phyloP scores from a whole-genome alignment of 2,797 vertebrate species.

The Nannoperca obscura region DNA sequence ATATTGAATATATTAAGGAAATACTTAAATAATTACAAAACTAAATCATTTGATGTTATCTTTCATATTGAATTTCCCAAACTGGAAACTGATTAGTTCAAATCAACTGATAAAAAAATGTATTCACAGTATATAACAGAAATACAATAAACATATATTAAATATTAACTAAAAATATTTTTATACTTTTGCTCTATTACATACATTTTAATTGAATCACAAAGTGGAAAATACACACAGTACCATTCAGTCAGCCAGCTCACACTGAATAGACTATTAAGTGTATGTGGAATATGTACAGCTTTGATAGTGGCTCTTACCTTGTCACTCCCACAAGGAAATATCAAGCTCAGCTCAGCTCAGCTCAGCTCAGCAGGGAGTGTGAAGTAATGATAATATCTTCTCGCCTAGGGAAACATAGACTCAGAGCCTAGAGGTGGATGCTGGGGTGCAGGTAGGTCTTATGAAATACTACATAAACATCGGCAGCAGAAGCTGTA shows the following conservation, averaged over 20 bases:
- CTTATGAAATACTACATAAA: neutral
- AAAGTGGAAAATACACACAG: neutral
- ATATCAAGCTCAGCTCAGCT: neutral
- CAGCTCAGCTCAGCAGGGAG: conserved; percentile 1
- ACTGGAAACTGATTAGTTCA: neutral
- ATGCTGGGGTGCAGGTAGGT: neutral
- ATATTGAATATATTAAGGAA: conserved; percentile 13
- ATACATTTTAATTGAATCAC: neutral
- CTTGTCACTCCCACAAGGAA: neutral
- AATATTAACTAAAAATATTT: neutral
- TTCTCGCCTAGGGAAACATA: neutral
- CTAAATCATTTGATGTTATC: neutral
- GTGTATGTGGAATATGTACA: neutral
- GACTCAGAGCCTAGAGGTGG: neutral
- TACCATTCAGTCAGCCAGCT: neutral
- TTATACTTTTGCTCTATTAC: neutral
- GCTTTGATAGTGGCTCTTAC: neutral
- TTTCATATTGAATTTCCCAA: conserved; percentile 7
- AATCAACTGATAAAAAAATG: neutral
- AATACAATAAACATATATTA: neutral
- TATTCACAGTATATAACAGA: neutral
- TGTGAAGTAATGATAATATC: neutral
- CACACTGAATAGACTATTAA: neutral
- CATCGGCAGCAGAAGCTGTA: neutral
- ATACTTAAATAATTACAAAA: neutral